These are phyloP conservation scores for Drosophila longiperda DNA, from an alignment of 2,888 invertebrate species.

Conservation along the genomic window DNA sequence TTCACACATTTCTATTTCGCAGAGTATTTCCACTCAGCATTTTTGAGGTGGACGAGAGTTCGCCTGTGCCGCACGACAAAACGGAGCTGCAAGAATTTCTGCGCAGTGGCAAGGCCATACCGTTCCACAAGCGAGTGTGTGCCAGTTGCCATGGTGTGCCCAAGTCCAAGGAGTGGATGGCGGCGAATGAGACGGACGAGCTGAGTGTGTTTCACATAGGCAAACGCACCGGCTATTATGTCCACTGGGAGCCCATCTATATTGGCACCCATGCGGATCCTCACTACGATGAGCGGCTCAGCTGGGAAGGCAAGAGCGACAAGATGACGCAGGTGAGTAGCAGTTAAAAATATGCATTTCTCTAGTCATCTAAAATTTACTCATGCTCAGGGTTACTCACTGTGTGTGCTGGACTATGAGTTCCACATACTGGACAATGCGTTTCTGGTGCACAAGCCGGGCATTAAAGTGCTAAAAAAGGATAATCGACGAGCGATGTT, in stretches of 20 bases:
- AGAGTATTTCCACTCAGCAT: constrained; percentile 95
- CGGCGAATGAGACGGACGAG: constrained; percentile 88
- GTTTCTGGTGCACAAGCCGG: constrained; percentile 96
- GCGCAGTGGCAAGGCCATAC: constrained; percentile 91
- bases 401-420: constrained; percentile 96
- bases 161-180: constrained; percentile 93
- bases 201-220: constrained; percentile 93
- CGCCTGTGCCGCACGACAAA: constrained; percentile 90
- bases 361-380: neutral
- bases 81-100: constrained; percentile 90
- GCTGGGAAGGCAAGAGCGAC: constrained; percentile 97
- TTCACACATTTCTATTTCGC: constrained; percentile 51
- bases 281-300: constrained; percentile 94
- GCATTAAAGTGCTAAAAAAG: constrained; percentile 93
- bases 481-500: constrained; percentile 91
- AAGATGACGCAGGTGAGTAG: constrained; percentile 95
- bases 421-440: constrained; percentile 97
- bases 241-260: constrained; percentile 97
- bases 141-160: constrained; percentile 95
- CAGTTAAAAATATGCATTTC: neutral
- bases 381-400: constrained; percentile 91
- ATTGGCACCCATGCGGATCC: constrained; percentile 96
- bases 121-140: constrained; percentile 96
- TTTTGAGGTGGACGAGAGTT: constrained; percentile 92
- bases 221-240: constrained; percentile 91